Evolutionary conservation across 2,113 vertebrate species (phyloP).

Genomic region (Ibidorhyncha struthersii): DNA sequence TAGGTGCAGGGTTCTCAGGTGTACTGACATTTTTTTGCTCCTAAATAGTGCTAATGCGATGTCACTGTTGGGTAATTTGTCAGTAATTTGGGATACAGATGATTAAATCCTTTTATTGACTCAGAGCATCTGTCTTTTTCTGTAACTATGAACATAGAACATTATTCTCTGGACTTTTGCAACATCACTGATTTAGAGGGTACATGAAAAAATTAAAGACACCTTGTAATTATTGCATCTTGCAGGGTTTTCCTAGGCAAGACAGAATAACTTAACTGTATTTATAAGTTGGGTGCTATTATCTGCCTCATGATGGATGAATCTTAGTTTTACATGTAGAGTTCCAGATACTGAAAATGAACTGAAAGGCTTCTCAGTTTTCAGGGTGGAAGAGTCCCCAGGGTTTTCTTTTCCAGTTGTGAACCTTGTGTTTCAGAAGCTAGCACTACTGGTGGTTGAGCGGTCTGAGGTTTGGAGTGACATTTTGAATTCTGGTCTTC

Average conservation of each 20-base stretch:
- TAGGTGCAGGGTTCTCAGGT: not conserved
- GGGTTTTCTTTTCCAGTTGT: not conserved
- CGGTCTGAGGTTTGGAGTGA: not conserved
- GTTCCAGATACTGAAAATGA: not conserved
- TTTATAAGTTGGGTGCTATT: not conserved
- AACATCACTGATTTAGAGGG: not conserved
- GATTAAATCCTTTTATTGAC: not conserved
- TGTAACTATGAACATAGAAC: not conserved
- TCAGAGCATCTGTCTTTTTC: not conserved
- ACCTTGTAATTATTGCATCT: not conserved
- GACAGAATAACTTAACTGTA: not conserved
- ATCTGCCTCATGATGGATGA: not conserved
- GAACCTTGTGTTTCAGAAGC: not conserved
- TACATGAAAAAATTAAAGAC: not conserved
- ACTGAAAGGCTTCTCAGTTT: not conserved
- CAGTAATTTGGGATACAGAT: not conserved
- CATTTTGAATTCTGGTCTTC: not conserved
- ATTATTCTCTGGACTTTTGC: not conserved
- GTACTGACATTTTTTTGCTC: not conserved
- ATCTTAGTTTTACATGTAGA: not conserved
- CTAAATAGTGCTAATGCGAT: not conserved
- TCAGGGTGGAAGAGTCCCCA: not conserved
- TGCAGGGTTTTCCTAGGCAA: not conserved
- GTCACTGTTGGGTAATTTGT: not conserved
- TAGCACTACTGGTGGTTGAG: not conserved